Evolutionary conservation across 2,797 vertebrate genomes (phyloP).

Genomic region (Halcyon smyrnensis): DNA sequence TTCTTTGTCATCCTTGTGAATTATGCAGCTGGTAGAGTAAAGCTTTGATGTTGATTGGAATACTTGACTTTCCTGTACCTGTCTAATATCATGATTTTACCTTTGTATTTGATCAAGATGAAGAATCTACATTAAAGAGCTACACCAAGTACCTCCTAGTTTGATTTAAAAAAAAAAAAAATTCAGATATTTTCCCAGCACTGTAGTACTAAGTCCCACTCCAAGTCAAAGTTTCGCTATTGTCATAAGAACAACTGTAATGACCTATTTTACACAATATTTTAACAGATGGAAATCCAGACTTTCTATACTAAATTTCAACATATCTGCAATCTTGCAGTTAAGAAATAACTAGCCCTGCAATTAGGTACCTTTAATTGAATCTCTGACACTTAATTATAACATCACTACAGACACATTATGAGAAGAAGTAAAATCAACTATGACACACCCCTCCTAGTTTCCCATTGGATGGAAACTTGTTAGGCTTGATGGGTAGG

Average conservation of each 20-base stretch:
- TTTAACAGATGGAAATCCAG: not conserved
- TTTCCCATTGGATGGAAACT: slow-evolving; percentile 62
- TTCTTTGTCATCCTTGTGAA: not conserved
- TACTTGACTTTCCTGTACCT: slow-evolving; percentile 44
- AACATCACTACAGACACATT: slow-evolving; percentile 23
- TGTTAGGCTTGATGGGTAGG: slow-evolving; percentile 38
- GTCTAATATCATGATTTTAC: not conserved
- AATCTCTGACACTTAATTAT: slow-evolving; percentile 65
- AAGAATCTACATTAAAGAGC: not conserved
- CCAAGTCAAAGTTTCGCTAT: not conserved
- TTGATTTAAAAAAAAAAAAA: not conserved
- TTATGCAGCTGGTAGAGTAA: not conserved
- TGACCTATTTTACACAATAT: not conserved
- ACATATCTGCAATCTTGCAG: not conserved
- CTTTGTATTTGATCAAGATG: not conserved
- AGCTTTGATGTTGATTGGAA: slow-evolving; percentile 50
- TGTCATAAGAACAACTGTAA: not conserved
- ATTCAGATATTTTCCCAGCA: not conserved
- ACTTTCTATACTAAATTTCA: not conserved
- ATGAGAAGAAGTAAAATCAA: slow-evolving; percentile 33
- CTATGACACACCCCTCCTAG: slow-evolving; percentile 43
- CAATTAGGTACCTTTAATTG: slow-evolving; percentile 61
- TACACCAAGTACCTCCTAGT: not conserved
- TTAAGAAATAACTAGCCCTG: slow-evolving; percentile 22
- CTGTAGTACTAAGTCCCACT: not conserved